Base-by-base conservation (phyloP, 2,113 vertebrate species). In the Procapra przewalskii region DNA sequence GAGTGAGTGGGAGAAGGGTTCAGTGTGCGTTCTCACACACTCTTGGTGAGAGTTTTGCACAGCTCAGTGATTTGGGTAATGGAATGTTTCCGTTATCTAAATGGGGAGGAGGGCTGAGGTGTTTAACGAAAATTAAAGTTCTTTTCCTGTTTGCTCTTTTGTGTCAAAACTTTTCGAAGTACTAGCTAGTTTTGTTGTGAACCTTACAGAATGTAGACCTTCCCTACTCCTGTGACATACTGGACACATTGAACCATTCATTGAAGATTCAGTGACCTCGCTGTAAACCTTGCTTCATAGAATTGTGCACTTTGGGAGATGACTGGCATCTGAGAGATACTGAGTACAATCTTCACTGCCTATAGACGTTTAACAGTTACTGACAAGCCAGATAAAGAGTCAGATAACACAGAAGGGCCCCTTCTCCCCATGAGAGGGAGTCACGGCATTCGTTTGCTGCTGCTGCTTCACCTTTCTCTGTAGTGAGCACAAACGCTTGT, bases 51-150 rank as follows among this genome's bases (percentile, higher is more conserved):
- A 50, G 15, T 48, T 77, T 77, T 57, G 75, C n/a, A 67, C 36
- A 96, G 80, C 43, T 96, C 67, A 89, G 40, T 88, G 90, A 54
- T 77, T 97, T 93, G 77, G 36, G 45, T 96, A 94, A 92, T 90
- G 45, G 2, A 82, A 6, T 85, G 15, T 80, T 90, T 97, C 75
- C 86, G n/a, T 92, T 77, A 82, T 77, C n/a, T 45, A 81, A 43
- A 77, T 71, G 67, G 62, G 54, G 2, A 27, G 33, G 17, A 31
- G 81, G 31, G 36, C 40, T 54, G 54, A 88, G 21, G 19, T 87
- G 48, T 94, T 95, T 96, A 75, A 67, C 16, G 7, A 43, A 55
- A 80, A 13, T 67, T 89, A 25, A 89, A 57, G 71, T 40, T 67
- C 82, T 59, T n/a, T 80, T 5, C 36, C 43, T 48, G 8, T 5